Evolutionary conservation across 2,113 vertebrate species (phyloP).

Genomic region (Datnioides undecimradiatus): DNA sequence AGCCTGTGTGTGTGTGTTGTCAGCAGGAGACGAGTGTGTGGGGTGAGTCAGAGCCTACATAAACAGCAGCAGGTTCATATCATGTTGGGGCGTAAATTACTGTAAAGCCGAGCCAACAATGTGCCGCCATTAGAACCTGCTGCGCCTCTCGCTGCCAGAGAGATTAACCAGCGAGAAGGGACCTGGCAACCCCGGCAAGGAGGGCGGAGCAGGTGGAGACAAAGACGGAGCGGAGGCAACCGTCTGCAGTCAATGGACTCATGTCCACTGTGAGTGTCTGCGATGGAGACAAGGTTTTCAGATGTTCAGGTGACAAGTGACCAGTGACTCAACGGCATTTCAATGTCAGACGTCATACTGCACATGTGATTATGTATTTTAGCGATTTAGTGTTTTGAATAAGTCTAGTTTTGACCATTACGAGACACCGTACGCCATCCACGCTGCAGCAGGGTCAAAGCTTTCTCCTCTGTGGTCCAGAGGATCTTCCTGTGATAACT

Average conservation of each 20-base stretch:
- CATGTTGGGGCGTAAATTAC: slow-evolving; percentile 73
- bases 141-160: slow-evolving; percentile 38
- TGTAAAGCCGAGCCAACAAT: slow-evolving; percentile 55
- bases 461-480: not conserved
- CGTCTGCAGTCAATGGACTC: not conserved
- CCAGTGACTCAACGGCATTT: not conserved
- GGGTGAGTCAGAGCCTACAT: slow-evolving; percentile 62
- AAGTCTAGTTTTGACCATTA: no score
- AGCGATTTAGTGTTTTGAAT: not conserved
- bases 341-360: no score
- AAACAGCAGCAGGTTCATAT: slow-evolving; percentile 65
- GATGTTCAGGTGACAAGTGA: not conserved
- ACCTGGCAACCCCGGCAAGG: slow-evolving; percentile 18
- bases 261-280: not conserved
- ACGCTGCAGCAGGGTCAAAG: not conserved
- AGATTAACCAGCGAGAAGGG: slow-evolving; percentile 30
- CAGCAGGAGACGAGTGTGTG: slow-evolving; percentile 26
- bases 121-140: slow-evolving; percentile 65
- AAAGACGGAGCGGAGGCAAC: not conserved
- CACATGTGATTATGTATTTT: not conserved
- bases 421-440: not conserved
- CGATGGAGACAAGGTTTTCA: not conserved
- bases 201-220: not conserved
- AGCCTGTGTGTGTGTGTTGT: not conserved
- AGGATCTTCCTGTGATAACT: not conserved